phyloP scores from a whole-genome alignment of 2,888 invertebrate species.

The Palloptera scutellata region DNA sequence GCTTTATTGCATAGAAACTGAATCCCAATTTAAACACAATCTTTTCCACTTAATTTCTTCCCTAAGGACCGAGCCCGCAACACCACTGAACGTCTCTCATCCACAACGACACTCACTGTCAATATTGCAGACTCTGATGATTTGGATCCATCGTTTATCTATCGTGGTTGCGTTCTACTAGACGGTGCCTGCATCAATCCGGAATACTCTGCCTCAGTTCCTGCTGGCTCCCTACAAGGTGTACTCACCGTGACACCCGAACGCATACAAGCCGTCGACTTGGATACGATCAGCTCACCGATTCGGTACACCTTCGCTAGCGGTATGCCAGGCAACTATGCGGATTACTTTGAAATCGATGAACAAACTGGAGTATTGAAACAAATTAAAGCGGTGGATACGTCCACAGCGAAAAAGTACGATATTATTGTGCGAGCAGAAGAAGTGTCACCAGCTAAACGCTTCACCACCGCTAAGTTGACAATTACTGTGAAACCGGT shows the following conservation, averaged over 20 bases:
- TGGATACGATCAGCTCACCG: slow-evolving; percentile 85
- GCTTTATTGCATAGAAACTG: no score
- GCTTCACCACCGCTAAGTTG: slow-evolving; percentile 84
- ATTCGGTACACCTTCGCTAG: slow-evolving; percentile 84
- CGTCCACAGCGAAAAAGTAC: slow-evolving; percentile 80
- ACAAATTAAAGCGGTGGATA: slow-evolving; percentile 82
- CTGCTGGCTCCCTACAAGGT: slow-evolving; percentile 80
- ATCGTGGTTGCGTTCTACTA: slow-evolving; percentile 82
- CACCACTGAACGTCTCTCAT: slow-evolving; percentile 77
- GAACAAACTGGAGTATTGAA: slow-evolving; percentile 80
- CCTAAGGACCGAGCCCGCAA: slow-evolving; percentile 85
- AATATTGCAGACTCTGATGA: slow-evolving; percentile 90
- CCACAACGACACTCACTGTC: slow-evolving; percentile 85
- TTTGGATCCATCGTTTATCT: slow-evolving; percentile 89
- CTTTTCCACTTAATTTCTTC: slow-evolving; percentile 5
- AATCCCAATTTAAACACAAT: slow-evolving; percentile 26
- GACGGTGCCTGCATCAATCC: slow-evolving; percentile 89
- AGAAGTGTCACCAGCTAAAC: slow-evolving; percentile 79
- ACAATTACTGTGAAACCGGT: slow-evolving; percentile 84
- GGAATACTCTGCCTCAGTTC: slow-evolving; percentile 83
- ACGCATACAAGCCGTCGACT: slow-evolving; percentile 88
- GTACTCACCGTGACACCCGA: slow-evolving; percentile 84
- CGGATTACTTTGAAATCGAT: slow-evolving; percentile 85
- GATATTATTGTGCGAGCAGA: slow-evolving; percentile 86
- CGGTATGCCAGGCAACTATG: slow-evolving; percentile 80